Base-by-base conservation (phyloP, 1,140 invertebrate species). In the Campoletis sonorensis region DNA sequence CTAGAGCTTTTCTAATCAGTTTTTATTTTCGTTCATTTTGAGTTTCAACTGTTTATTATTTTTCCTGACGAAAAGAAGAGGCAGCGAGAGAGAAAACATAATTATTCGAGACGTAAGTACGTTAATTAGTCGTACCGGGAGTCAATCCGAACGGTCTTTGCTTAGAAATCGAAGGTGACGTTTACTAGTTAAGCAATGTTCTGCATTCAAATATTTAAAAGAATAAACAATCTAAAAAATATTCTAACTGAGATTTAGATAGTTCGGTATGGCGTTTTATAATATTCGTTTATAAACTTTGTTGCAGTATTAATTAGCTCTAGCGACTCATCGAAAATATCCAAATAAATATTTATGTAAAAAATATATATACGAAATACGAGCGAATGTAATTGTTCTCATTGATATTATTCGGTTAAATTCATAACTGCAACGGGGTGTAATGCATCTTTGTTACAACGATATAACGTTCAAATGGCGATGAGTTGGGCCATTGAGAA, bases 241-340 rank as follows among this genome's bases (percentile, higher is more conserved):
- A 77, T 77, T 61, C 54, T 27, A 81, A 81, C 33, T 40, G 80
- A 81, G 54, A 76, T 76, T 64, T 67, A 81, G 37, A 75, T 78
- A 78, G 82, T 71, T 16, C 71, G 37, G 73, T 83, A 70, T 70
- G 80, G 82, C 67, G 72, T 83, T 83, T 83, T 83, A 80, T 80
- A 80, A 83, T 80, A 49, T 80, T 83, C 77, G 79, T 83, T 83
- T 80, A 82, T 68, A 23, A 83, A 83, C 73, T 83, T 61, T 73
- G 79, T 83, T 83, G 82, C 82, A 83, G 82, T 83, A 83, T 83
- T 83, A 80, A 61, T 68, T 79, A 82, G 58, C 23, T 30, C 23
- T 82, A 82, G 81, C 33, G 27, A 64, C 61, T 82, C 27, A 79
- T 75, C 51, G 27, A 73, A 49, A 71, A 77, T 21, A 72, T 40